A percentile compares a stretch with the other conserved stretches of the same genome.
These are phyloP conservation scores for Cotesia glomerata DNA, from an alignment of 1,140 invertebrate species.

Conservation along the genomic window DNA sequence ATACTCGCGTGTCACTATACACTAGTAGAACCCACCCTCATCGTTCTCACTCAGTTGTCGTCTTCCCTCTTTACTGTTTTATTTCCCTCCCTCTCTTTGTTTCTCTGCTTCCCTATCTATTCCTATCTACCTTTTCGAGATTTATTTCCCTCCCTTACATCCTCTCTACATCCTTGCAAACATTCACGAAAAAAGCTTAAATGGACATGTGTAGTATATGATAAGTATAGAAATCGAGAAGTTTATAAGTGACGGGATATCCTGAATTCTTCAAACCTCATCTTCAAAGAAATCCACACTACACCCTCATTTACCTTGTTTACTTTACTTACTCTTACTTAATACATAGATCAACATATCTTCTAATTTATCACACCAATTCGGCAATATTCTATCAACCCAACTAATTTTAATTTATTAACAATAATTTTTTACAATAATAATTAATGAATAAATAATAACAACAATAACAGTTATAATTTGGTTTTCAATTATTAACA, in stretches of 20 bases:
- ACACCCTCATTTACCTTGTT: constrained; percentile 24
- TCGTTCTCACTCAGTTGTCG: constrained; percentile 5
- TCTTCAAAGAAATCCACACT: background rate
- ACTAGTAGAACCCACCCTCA: constrained; percentile 27
- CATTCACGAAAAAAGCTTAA: background rate
- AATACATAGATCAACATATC: too few species aligned
- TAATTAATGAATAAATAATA: background rate
- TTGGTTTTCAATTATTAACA: too few species aligned
- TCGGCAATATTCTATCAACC: too few species aligned
- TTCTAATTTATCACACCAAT: too few species aligned
- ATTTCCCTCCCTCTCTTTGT: background rate
- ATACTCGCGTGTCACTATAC: constrained; percentile 38
- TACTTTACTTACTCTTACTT: background rate
- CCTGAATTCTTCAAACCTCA: background rate
- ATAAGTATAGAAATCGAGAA: background rate
- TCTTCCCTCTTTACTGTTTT: too few species aligned
- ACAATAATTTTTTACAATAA: background rate
- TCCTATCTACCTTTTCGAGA: background rate
- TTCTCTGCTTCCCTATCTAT: too few species aligned
- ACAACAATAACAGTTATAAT: background rate
- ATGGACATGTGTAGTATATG: background rate
- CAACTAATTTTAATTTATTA: too few species aligned
- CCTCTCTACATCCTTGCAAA: constrained; percentile 18
- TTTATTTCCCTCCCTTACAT: background rate
- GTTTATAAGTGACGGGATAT: constrained; percentile 10